phyloP scores from a whole-genome alignment of 2,888 invertebrate species.

The Lasioglossum oenotherae region DNA sequence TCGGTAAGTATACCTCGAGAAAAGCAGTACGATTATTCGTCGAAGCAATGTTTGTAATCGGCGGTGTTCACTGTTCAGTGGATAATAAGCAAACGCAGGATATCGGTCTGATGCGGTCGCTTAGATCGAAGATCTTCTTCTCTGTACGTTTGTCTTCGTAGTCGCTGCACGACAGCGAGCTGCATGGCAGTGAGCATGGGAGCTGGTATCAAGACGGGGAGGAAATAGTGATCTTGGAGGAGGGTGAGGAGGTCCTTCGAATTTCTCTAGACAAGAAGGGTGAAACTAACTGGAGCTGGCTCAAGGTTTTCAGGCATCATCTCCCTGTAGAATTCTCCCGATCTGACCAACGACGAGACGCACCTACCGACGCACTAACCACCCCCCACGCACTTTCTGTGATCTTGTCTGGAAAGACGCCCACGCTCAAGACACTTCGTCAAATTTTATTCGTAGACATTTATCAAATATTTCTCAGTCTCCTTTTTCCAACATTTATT shows the following conservation, averaged over 20 bases:
- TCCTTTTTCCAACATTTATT: too few species aligned
- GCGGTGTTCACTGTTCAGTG: not conserved
- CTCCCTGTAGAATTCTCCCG: constrained; percentile 52
- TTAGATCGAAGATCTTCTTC: constrained; percentile 25
- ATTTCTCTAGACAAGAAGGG: constrained; percentile 87
- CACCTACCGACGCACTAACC: constrained; percentile 36
- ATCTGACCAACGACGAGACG: constrained; percentile 43
- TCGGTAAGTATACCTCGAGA: not conserved
- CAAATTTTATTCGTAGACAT: not conserved
- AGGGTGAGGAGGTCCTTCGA: constrained; percentile 88
- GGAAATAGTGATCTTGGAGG: constrained; percentile 87
- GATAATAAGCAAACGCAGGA: not conserved
- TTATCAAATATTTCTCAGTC: not conserved
- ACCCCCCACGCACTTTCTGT: constrained; percentile 35
- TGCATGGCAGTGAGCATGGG: constrained; percentile 80
- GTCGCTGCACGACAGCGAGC: constrained; percentile 73
- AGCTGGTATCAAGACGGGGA: constrained; percentile 87
- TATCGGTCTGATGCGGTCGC: not conserved
- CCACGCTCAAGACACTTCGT: too few species aligned
- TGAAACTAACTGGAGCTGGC: constrained; percentile 89
- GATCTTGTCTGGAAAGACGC: constrained; percentile 24
- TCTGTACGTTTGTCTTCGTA: constrained; percentile 69
- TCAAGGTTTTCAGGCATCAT: constrained; percentile 86
- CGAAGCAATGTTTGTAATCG: not conserved
- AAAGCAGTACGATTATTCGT: not conserved